Evolutionary conservation across 2,888 invertebrate species (phyloP).

Genomic region (Eudemis profundana): DNA sequence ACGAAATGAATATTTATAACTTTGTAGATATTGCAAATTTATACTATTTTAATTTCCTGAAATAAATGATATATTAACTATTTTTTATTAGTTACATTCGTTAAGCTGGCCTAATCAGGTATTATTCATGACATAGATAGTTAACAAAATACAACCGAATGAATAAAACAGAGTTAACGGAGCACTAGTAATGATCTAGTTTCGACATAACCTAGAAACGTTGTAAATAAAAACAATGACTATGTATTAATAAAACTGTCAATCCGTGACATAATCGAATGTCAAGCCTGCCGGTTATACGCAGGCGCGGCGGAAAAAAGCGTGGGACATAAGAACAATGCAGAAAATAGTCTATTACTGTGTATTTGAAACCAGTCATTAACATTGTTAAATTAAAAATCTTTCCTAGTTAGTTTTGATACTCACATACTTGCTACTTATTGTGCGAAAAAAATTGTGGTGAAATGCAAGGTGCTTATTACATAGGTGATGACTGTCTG

Average conservation of each 20-base stretch:
- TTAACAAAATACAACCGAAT: too few relatives aligned
- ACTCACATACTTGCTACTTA: slow-evolving; percentile 11
- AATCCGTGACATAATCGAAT: slow-evolving; percentile 40
- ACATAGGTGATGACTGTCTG: not conserved
- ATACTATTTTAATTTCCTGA: too few relatives aligned
- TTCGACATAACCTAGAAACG: slow-evolving; percentile 24
- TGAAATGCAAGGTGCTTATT: not conserved
- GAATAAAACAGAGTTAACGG: too few relatives aligned
- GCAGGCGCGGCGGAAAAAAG: not conserved
- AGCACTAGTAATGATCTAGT: not conserved
- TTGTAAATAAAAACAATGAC: slow-evolving; percentile 29
- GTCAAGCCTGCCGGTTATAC: slow-evolving; percentile 29
- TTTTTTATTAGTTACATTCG: too few relatives aligned
- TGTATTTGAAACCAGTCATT: slow-evolving; percentile 27
- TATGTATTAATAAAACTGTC: slow-evolving; percentile 37
- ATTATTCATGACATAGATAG: too few relatives aligned
- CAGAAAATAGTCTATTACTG: slow-evolving; percentile 25
- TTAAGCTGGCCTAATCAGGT: too few relatives aligned
- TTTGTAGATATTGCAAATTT: too few relatives aligned
- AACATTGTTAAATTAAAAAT: slow-evolving; percentile 25
- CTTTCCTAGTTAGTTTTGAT: slow-evolving; percentile 31
- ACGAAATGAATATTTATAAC: too few relatives aligned
- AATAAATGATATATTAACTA: too few relatives aligned
- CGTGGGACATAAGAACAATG: slow-evolving; percentile 36
- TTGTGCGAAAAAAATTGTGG: slow-evolving; percentile 4